Evolutionary conservation across 2,113 vertebrate genomes (phyloP).

Genomic region (Lophura nycthemera): DNA sequence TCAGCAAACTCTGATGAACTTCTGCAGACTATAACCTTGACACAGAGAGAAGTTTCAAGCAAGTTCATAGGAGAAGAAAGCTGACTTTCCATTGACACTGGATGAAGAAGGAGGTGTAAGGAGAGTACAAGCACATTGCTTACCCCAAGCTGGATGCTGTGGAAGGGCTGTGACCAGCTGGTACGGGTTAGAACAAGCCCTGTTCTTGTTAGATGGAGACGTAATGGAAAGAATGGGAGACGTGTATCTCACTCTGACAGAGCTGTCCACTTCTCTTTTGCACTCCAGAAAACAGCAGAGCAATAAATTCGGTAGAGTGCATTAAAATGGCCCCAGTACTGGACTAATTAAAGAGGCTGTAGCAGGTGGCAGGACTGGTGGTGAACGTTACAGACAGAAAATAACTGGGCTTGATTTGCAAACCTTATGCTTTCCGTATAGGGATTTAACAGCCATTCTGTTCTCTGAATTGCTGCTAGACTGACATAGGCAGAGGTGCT

Average conservation of each 20-base stretch:
- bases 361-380: not conserved
- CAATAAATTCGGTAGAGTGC: not conserved
- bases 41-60: not conserved
- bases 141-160: not conserved
- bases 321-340: not conserved
- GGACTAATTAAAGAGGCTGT: not conserved
- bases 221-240: not conserved
- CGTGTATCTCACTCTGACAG: not conserved
- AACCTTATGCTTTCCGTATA: rapidly evolving
- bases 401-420: not conserved
- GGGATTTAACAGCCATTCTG: not conserved
- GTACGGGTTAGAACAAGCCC: rapidly evolving
- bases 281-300: not conserved
- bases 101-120: not conserved
- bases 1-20: not conserved
- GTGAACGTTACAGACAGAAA: not conserved
- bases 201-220: not conserved
- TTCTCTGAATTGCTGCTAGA: not conserved
- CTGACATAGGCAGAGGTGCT: not conserved
- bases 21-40: not conserved
- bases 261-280: not conserved
- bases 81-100: not conserved
- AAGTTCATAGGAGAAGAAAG: not conserved
- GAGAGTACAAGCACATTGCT: not conserved
- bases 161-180: not conserved